These are phyloP conservation scores for Lapara coniferarum DNA, from an alignment of 2,888 invertebrate genomes.

Conservation along the genomic window DNA sequence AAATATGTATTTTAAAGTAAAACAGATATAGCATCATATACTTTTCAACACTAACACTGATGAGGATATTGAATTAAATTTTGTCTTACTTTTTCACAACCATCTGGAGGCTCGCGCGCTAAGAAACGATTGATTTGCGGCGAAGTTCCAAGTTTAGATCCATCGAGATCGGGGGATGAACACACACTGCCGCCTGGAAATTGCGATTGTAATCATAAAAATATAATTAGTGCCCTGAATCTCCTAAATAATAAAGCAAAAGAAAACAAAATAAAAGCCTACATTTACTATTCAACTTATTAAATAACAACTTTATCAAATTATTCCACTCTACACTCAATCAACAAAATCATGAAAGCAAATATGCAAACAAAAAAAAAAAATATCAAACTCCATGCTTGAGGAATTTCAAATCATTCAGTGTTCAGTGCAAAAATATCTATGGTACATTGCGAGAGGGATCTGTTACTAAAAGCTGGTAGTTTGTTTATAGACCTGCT, in stretches of 20 bases:
- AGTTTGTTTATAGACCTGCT: conserved; percentile 84
- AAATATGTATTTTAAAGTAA: too few relatives aligned
- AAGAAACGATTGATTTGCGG: conserved; percentile 93
- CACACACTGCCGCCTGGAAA: conserved; percentile 88
- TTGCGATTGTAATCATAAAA: not conserved
- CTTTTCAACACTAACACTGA: too few relatives aligned
- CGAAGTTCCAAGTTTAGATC: conserved; percentile 89
- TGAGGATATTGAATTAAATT: too few relatives aligned
- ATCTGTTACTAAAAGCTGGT: conserved; percentile 53
- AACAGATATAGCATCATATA: too few relatives aligned
- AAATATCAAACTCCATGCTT: conserved; percentile 49
- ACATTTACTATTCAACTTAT: conserved; percentile 11
- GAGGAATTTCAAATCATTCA: conserved; percentile 48
- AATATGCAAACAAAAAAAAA: conserved; percentile 40
- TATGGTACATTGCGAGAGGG: conserved; percentile 46
- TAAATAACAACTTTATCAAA: not conserved
- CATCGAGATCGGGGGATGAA: conserved; percentile 90
- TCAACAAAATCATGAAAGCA: conserved; percentile 33
- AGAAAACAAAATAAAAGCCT: conserved; percentile 17
- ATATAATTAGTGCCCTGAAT: not conserved
- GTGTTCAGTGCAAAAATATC: conserved; percentile 48
- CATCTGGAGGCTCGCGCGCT: conserved; percentile 94
- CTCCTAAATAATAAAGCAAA: not conserved
- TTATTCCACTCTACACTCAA: conserved; percentile 24
- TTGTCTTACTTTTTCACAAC: conserved; percentile 89